phyloP scores from a whole-genome alignment of 64 coral and sea anemone species.

The Stylophora pistillata region DNA sequence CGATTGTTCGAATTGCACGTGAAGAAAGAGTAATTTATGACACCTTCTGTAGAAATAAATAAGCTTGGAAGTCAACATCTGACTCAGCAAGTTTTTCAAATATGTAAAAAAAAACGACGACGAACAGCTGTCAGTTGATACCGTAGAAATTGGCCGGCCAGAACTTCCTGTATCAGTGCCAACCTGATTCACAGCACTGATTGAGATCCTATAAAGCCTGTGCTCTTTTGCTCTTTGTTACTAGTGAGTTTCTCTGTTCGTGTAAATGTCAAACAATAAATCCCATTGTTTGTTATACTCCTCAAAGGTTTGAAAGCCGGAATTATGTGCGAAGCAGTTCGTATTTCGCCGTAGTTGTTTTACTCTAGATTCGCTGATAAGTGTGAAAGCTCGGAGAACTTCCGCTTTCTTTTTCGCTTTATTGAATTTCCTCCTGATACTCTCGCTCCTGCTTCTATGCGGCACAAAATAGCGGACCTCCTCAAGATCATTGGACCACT shows the following conservation, averaged over 20 bases:
- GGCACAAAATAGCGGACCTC: slow-evolving; percentile 78
- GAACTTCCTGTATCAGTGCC: too few species aligned
- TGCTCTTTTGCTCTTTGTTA: not conserved
- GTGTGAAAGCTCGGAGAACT: slow-evolving; percentile 9
- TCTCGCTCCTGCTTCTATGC: slow-evolving; percentile 53
- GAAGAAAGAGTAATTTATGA: too few species aligned
- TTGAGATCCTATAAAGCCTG: not conserved
- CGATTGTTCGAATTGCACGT: too few species aligned
- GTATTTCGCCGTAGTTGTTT: slow-evolving; percentile 23
- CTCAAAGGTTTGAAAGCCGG: slow-evolving; percentile 59
- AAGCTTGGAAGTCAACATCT: too few species aligned
- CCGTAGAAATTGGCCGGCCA: too few species aligned
- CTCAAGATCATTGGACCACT: slow-evolving; percentile 73
- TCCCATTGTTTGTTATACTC: slow-evolving; percentile 87
- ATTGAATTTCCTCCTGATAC: slow-evolving; percentile 65
- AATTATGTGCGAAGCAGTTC: slow-evolving; percentile 54
- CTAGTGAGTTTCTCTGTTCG: slow-evolving; percentile 2
- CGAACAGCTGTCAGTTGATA: too few species aligned
- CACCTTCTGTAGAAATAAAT: too few species aligned
- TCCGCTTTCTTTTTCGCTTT: slow-evolving; percentile 70
- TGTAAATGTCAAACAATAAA: slow-evolving; percentile 80
- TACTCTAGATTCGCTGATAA: slow-evolving; percentile 8
- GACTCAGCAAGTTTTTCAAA: too few species aligned
- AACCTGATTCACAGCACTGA: too few species aligned
- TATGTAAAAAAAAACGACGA: too few species aligned